Percentiles rank a stretch among this genome's conserved stretches.
Evolutionary conservation across 2,113 vertebrate genomes (phyloP).

Genomic region (Oncorhynchus nerka): DNA sequence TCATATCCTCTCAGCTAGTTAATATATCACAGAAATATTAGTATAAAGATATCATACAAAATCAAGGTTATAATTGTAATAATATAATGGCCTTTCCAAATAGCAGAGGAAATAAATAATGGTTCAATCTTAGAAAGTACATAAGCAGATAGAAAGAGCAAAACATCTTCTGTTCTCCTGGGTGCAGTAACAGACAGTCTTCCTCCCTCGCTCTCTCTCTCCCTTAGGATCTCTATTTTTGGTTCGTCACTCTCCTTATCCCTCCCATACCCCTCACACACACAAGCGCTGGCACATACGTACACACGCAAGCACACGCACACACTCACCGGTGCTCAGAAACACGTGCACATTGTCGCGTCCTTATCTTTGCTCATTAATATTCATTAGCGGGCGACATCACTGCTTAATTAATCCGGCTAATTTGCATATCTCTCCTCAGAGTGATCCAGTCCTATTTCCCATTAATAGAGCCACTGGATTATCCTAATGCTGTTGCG

Average conservation of each 20-base stretch:
- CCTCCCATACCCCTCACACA: background rate
- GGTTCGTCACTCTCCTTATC: background rate
- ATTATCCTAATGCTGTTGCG: too few species aligned
- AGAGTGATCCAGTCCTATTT: background rate
- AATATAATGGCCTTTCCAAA: background rate
- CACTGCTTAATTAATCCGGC: too few species aligned
- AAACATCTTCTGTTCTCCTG: background rate
- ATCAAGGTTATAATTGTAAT: background rate
- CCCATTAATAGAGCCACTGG: too few species aligned
- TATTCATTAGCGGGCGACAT: too few species aligned
- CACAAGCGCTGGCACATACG: too few species aligned
- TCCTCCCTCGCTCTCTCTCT: background rate
- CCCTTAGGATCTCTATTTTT: background rate
- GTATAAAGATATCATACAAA: background rate
- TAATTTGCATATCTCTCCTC: too few species aligned
- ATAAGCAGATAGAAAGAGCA: background rate
- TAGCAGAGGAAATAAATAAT: background rate
- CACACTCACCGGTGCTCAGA: too few species aligned
- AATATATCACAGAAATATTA: background rate
- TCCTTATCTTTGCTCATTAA: too few species aligned
- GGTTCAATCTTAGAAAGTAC: background rate
- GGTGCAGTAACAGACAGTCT: too few species aligned
- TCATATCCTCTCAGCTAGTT: background rate
- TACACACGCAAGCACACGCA: background rate
- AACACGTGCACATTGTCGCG: too few species aligned